A percentile compares a stretch with the other conserved stretches of the same genome.
Evolutionary conservation across 1,140 invertebrate genomes (phyloP).

Genomic region (Heliconius nattereri): DNA sequence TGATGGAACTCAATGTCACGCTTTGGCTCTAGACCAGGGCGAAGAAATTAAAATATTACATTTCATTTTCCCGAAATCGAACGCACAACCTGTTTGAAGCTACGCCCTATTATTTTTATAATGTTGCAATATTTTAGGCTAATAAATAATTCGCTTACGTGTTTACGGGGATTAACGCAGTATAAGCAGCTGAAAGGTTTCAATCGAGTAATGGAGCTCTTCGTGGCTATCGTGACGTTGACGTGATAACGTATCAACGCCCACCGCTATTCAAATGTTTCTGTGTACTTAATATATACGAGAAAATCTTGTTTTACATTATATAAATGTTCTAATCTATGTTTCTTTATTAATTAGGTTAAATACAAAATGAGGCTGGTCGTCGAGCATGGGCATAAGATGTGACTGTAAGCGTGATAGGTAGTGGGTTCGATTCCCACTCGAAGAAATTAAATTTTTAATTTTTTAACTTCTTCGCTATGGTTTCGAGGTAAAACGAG

Average conservation of each 20-base stretch:
- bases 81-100: too few species aligned
- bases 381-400: too few species aligned
- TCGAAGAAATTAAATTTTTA: too few species aligned
- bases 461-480: too few species aligned
- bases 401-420: too few species aligned
- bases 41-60: not conserved
- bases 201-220: constrained; percentile 62
- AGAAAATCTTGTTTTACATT: not conserved
- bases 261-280: constrained; percentile 29
- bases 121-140: not conserved
- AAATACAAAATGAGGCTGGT: not conserved
- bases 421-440: too few species aligned
- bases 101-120: not conserved
- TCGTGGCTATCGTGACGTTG: constrained; percentile 21
- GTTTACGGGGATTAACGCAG: constrained; percentile 51
- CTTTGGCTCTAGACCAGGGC: not conserved
- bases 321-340: not conserved
- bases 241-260: constrained; percentile 43
- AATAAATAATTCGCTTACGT: constrained; percentile 43
- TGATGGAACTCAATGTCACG: not conserved
- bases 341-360: not conserved
- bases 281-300: constrained; percentile 1
- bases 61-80: not conserved
- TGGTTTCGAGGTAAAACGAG: too few species aligned
- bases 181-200: constrained; percentile 60